Evolutionary conservation across 2,888 invertebrate genomes (phyloP).

Genomic region (Digitonthophagus gazella): DNA sequence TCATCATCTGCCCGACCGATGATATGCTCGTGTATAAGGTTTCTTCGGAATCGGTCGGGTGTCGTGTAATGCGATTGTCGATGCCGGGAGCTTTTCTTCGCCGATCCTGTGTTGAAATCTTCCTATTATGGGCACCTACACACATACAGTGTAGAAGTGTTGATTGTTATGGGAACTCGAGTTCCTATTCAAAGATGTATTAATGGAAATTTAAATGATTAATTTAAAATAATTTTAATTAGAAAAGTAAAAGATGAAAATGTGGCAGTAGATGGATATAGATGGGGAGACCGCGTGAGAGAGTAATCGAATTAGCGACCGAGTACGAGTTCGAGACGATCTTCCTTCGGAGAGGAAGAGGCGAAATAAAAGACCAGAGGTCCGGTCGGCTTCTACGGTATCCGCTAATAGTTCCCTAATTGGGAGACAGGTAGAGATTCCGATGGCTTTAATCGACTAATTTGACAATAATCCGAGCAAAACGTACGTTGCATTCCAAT

Average conservation of each 20-base stretch:
- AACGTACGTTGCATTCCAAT: constrained; percentile 26
- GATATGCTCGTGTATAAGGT: not conserved
- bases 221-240: not conserved
- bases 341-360: not conserved
- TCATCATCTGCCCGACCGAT: constrained; percentile 26
- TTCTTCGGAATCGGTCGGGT: not conserved
- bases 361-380: not conserved
- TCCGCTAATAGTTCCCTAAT: constrained; percentile 12
- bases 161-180: not conserved
- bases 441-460: constrained; percentile 45
- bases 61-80: not conserved
- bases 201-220: too few relatives aligned
- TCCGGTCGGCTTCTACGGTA: not conserved
- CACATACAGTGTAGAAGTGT: not conserved
- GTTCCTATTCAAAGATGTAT: not conserved
- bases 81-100: not conserved
- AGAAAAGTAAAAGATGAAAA: too few relatives aligned
- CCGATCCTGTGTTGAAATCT: not conserved
- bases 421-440: constrained; percentile 37
- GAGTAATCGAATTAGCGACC: not conserved
- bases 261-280: too few relatives aligned
- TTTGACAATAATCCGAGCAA: constrained; percentile 43
- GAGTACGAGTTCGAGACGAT: not conserved
- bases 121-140: not conserved
- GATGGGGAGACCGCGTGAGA: not conserved